Evolutionary conservation across 1,140 invertebrate genomes (phyloP).

Genomic region (Cydia fagiglandana): DNA sequence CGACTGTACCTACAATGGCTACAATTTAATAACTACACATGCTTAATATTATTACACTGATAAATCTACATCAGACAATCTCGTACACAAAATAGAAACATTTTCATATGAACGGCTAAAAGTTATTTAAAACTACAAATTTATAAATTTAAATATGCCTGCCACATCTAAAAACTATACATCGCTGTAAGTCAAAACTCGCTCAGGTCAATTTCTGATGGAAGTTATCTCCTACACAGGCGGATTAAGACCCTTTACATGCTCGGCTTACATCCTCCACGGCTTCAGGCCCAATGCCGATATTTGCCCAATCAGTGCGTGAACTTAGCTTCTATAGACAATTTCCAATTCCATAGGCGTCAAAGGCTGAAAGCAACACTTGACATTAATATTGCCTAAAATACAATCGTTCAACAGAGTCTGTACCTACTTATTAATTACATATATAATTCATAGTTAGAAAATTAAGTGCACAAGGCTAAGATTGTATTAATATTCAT

Average conservation of each 20-base stretch:
- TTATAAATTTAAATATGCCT: background rate
- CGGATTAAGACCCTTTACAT: conserved; percentile 13
- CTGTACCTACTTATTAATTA: no score
- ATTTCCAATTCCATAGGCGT: background rate
- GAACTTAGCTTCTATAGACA: background rate
- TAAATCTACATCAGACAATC: no score
- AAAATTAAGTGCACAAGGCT: no score
- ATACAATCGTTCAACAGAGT: no score
- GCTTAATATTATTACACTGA: no score
- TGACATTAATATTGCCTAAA: background rate
- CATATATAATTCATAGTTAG: no score
- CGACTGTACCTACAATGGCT: no score
- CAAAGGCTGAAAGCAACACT: background rate
- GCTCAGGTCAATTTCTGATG: conserved; percentile 20
- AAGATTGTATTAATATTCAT: no score
- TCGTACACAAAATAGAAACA: no score
- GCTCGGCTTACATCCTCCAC: conserved; percentile 7
- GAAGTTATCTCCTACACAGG: conserved; percentile 15
- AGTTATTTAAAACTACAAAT: no score
- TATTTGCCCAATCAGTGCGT: conserved; percentile 7
- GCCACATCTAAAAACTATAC: background rate
- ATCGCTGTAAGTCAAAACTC: conserved; percentile 7
- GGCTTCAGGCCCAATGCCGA: background rate
- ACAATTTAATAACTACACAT: no score
- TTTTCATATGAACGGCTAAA: no score